A percentile compares a stretch with the other conserved stretches of the same genome.
These are phyloP conservation scores for Drosophila lacertosa DNA, from an alignment of 1,140 invertebrate genomes.

Conservation along the genomic window DNA sequence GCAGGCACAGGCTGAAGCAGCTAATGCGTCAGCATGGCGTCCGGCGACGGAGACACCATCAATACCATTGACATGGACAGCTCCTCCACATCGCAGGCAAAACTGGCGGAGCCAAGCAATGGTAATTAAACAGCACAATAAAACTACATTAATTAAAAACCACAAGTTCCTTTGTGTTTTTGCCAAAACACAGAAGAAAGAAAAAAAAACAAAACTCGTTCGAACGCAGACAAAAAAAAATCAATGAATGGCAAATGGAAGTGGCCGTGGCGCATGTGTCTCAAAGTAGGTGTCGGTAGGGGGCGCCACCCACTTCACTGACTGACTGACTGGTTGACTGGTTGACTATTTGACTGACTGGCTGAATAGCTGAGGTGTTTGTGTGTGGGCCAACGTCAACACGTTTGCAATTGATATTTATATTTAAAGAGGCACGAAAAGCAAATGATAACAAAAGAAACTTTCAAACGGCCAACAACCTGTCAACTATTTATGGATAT, in stretches of 20 bases:
- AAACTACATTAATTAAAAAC: no score
- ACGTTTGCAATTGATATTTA: conserved; percentile 51
- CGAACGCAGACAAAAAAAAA: conserved; percentile 66
- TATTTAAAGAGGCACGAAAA: conserved; percentile 39
- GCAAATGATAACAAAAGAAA: conserved; percentile 70
- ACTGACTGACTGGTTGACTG: conserved; percentile 2
- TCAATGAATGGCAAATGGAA: conserved; percentile 79
- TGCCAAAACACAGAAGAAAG: not conserved
- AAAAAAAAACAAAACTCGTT: conserved; percentile 8
- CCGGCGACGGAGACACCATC: conserved; percentile 87
- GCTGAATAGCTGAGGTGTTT: no score
- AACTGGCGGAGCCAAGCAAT: conserved; percentile 68
- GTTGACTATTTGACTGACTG: conserved; percentile 1
- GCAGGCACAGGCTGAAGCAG: conserved; percentile 24
- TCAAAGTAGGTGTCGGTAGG: conserved; percentile 40
- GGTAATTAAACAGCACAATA: conserved; percentile 59
- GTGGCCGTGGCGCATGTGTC: conserved; percentile 77
- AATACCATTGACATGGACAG: conserved; percentile 87
- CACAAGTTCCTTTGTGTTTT: no score
- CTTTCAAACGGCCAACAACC: conserved; percentile 52
- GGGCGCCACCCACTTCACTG: conserved; percentile 8
- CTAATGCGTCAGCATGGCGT: conserved; percentile 86
- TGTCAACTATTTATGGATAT: conserved; percentile 47
- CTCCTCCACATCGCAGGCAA: conserved; percentile 77
- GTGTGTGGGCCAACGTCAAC: conserved; percentile 15